Base-by-base conservation (phyloP, 2,113 vertebrate species). In the Campylomormyrus tamandua region DNA sequence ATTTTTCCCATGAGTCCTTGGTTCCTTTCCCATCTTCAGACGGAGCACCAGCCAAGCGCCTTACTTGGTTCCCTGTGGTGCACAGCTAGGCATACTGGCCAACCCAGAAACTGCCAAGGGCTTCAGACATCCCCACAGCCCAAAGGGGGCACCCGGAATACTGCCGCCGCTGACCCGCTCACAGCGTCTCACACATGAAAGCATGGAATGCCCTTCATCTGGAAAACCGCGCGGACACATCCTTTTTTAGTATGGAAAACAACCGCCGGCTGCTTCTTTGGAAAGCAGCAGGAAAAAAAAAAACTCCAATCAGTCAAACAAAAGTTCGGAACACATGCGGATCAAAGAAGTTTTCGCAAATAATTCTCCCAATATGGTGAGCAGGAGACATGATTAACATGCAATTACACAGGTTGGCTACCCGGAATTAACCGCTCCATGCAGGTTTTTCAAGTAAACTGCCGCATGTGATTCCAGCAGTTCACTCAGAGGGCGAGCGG, bases 1-100 rank as follows among this genome's bases (percentile, higher is more conserved):
- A 95, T 95, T 96, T 96, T 96, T 89, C 96, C 95, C 96, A 95
- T 95, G 95, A 95, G 95, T 91, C 94, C 93, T 93, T 93, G 90
- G 90, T 93, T 94, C 93, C 93, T 93, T 94, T 92, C 90, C 91
- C 91, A 91, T 94, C 92, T 94, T 88, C 31, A 50, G 87, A 13
- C 0, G 93, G 95, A 94, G 92, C 90, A 93, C 91, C 91, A 92
- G 94, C 93, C 74, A 42, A 80, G 74, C 10, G 35, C 93, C 94
- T 94, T 94, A 93, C 89, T 91, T 92, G 92, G 93, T 90, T 92
- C 91, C 92, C 93, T 94, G 93, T 92, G 92, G 89, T 91, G 92
- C 92, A 92, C 93, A 93, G 91, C 92, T 89, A 86, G 89, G 91
- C 90, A 90, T 85, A 91, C 89, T 1, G 83, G 90, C 88, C 92